Base-by-base conservation (phyloP, 1,140 invertebrate genomes). In the Belonocnema kinseyi region DNA sequence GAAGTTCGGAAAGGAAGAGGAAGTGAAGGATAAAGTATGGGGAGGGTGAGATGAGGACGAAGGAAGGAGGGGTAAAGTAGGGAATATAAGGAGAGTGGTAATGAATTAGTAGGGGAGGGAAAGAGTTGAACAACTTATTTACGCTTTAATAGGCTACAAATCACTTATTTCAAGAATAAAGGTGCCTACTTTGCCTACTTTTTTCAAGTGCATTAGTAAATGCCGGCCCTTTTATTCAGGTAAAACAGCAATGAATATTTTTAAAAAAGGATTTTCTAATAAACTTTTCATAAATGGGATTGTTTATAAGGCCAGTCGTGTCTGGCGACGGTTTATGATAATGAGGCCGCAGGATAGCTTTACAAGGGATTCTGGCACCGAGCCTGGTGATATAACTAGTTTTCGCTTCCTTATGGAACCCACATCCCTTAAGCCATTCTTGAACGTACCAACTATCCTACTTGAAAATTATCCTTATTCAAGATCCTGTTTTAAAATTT, bases 291-390 rank as follows among this genome's bases (percentile, higher is more conserved):
- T 78, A 52, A 72, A 56, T 26, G 40, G 74, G 54, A 80, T 76
- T 79, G 70, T 84, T 81, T 79, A 75, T 76, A 72, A 77, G 71
- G 71, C 81, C 77, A 84, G 73, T 81, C 61, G 81, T 73, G 52
- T 52, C 53, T 17, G 4, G 53, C 53, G n/a, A 80, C 76, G 77
- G 80, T 85, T 86, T 85, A 86, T 85, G 83, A 80, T 86, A 85
- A 84, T 74, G 79, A 80, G 81, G 58, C 71, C 61, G 81, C 52
- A 53, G 52, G 52, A 53, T 54, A 54, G 80, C 80, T 85, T 85
- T 81, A 86, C 85, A 86, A 73, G 83, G 80, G 54, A 52, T 80
- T 73, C 83, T 86, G 85, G 83, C 85, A 85, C 72, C 33, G 79
- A 79, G 85, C 85, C 85, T 79, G 66, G 40, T 46, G 75, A 83